phyloP scores from a whole-genome alignment of 1,140 invertebrate genomes.

The Antheraea pernyi region DNA sequence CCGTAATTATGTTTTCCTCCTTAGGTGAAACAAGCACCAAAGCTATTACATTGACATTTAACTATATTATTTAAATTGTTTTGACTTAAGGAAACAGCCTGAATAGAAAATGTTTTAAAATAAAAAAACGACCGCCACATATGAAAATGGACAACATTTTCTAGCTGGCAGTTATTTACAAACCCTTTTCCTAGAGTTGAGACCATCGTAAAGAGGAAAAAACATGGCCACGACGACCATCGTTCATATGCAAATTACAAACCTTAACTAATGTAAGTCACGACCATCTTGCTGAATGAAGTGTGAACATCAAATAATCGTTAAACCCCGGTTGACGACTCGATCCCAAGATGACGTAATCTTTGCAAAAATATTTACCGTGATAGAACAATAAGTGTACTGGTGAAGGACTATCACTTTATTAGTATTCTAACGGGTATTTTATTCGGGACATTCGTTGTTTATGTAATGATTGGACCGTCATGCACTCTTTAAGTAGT shows the following conservation, averaged over 20 bases:
- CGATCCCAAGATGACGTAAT: constrained; percentile 26
- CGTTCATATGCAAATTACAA: neutral
- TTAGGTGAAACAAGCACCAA: no score
- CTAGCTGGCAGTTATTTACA: neutral
- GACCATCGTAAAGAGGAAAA: neutral
- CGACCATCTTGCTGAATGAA: constrained; percentile 4
- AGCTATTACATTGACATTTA: no score
- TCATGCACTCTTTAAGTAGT: constrained; percentile 2
- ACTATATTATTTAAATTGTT: no score
- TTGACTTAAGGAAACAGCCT: no score
- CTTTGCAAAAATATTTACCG: constrained; percentile 18
- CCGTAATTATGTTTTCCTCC: no score
- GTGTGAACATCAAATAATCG: constrained; percentile 7
- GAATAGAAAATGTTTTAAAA: no score
- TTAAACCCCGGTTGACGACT: constrained; percentile 6
- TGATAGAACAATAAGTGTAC: constrained; percentile 28
- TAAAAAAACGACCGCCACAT: no score
- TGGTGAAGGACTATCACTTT: constrained; percentile 21
- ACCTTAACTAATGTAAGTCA: constrained; percentile 1
- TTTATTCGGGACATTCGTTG: constrained; percentile 6
- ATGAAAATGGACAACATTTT: no score
- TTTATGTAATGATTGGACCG: neutral
- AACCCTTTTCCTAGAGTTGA: neutral
- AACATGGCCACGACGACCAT: neutral
- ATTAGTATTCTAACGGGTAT: constrained; percentile 22